Conservation (phyloP, 2,113 vertebrate species). For the Protobothrops mucrosquamatus region DNA sequence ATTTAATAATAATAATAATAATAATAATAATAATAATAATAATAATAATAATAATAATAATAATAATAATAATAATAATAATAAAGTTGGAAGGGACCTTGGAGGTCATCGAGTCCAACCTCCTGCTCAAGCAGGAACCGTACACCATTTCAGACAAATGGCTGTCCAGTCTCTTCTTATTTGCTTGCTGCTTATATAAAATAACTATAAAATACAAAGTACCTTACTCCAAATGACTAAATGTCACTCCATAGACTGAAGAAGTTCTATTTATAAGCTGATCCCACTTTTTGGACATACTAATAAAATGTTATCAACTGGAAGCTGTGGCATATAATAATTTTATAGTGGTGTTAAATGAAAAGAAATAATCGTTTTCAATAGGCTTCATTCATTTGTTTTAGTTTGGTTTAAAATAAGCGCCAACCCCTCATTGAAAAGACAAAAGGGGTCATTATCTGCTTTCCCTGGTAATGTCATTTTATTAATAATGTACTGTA, state of each 20-base stretch:
- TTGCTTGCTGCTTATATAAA: background rate
- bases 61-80: too few relatives aligned
- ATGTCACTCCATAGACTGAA: background rate
- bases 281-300: background rate
- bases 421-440: background rate
- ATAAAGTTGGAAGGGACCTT: too few relatives aligned
- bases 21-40: too few relatives aligned
- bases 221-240: background rate
- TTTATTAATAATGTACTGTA: background rate
- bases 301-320: background rate
- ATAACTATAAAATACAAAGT: background rate
- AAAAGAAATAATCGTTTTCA: background rate
- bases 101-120: too few relatives aligned
- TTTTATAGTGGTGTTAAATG: background rate
- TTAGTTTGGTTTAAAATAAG: background rate
- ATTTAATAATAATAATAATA: background rate
- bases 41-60: too few relatives aligned
- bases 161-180: too few relatives aligned
- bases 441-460: background rate
- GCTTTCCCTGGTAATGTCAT: background rate
- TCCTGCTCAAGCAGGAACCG: too few relatives aligned
- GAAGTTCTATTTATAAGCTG: background rate
- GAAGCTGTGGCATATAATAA: background rate
- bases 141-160: too few relatives aligned
- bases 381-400: background rate